phyloP scores from a whole-genome alignment of 1,140 invertebrate species.

The Panulirus ornatus region DNA sequence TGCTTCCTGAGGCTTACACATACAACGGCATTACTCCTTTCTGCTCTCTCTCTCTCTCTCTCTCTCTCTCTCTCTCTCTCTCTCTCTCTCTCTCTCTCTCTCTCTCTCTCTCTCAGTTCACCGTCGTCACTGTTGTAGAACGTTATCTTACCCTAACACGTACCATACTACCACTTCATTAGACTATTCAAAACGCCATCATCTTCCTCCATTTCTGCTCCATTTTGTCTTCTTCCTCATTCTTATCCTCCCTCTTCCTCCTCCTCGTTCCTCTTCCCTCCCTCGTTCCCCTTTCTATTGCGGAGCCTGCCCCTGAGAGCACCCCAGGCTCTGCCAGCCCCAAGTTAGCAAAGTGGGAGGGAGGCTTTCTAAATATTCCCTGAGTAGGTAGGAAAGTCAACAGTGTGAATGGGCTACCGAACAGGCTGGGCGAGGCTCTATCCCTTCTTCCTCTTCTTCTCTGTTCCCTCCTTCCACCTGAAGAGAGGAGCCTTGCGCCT shows the following conservation, averaged over 20 bases:
- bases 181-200: not conserved
- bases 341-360: not conserved
- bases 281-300: not conserved
- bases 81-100: not conserved
- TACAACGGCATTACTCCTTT: not conserved
- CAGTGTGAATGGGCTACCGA: not conserved
- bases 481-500: no score
- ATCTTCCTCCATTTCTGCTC: not conserved
- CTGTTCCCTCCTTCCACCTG: no score
- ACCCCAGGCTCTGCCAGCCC: not conserved
- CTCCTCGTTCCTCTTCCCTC: not conserved
- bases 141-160: no score
- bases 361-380: slow-evolving; percentile 19
- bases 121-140: not conserved
- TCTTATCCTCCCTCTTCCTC: not conserved
- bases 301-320: not conserved
- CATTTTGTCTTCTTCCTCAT: not conserved
- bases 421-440: no score
- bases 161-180: not conserved
- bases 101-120: not conserved
- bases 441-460: no score
- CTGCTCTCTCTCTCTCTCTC: not conserved
- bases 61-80: not conserved
- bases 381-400: not conserved
- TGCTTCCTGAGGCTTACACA: no score